Percentiles rank a stretch among this genome's conserved stretches.
These are phyloP conservation scores for Tridacna crocea DNA, from an alignment of 2,888 invertebrate species.

Conservation along the genomic window DNA sequence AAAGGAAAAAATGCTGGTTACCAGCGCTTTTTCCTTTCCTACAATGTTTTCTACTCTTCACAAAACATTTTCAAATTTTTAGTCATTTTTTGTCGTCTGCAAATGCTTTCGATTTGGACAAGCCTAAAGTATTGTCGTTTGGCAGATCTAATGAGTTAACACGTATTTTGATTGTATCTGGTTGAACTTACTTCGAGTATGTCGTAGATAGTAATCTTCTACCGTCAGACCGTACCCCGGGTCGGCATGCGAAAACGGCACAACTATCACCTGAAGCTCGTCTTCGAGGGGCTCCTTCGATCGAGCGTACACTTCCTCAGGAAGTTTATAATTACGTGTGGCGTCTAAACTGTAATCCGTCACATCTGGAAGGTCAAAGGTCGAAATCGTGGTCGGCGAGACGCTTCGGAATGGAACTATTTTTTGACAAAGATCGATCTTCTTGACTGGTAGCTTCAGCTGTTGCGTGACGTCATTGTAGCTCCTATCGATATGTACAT, in stretches of 20 bases:
- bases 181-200: slow-evolving; percentile 41
- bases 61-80: too few relatives aligned
- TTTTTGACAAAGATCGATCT: slow-evolving; percentile 14
- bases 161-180: not conserved
- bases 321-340: slow-evolving; percentile 36
- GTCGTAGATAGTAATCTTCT: slow-evolving; percentile 42
- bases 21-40: too few relatives aligned
- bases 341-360: slow-evolving; percentile 47
- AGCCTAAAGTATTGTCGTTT: too few relatives aligned
- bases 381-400: slow-evolving; percentile 35
- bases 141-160: too few relatives aligned
- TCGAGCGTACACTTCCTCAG: slow-evolving; percentile 7
- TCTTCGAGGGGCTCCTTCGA: slow-evolving; percentile 14
- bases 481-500: not conserved
- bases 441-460: not conserved
- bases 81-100: too few relatives aligned
- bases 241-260: slow-evolving; percentile 59
- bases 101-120: too few relatives aligned
- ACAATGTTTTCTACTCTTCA: too few relatives aligned
- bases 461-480: not conserved
- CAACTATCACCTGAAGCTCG: slow-evolving; percentile 40
- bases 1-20: too few relatives aligned
- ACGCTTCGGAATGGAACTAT: slow-evolving; percentile 19
- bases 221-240: slow-evolving; percentile 56
- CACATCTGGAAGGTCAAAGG: slow-evolving; percentile 43